Evolutionary conservation across 2,797 vertebrate species (phyloP).

Genomic region (Myripristis murdjan): DNA sequence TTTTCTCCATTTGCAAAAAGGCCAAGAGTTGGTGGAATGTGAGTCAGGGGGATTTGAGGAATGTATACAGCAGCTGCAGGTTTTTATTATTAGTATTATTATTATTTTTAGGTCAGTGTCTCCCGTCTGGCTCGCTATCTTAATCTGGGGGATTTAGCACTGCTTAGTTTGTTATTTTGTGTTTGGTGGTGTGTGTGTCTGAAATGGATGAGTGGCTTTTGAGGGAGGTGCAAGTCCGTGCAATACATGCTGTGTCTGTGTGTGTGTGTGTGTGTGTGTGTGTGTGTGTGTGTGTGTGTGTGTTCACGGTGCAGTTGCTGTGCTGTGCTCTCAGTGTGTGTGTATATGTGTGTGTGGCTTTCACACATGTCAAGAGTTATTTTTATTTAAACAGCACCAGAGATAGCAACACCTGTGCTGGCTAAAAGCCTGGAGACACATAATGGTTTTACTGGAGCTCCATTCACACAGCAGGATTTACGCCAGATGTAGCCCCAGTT

Average conservation of each 20-base stretch:
- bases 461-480: conserved; percentile 42
- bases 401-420: conserved; percentile 70
- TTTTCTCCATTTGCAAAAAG: conserved; percentile 67
- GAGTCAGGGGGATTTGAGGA: conserved; percentile 57
- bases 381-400: conserved; percentile 64
- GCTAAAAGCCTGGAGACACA: conserved; percentile 51
- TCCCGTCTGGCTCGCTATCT: conserved; percentile 54
- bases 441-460: conserved; percentile 46
- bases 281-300: conserved; percentile 30
- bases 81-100: neutral
- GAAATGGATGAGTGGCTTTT: conserved; percentile 4
- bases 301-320: too few species aligned
- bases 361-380: conserved; percentile 54
- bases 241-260: neutral
- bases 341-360: neutral
- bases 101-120: conserved; percentile 59
- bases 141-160: conserved; percentile 65
- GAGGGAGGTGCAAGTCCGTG: too few species aligned
- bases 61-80: conserved; percentile 63
- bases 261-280: conserved; percentile 6
- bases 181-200: neutral
- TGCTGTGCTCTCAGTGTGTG: conserved; percentile 6
- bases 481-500: conserved; percentile 61
- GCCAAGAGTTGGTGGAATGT: conserved; percentile 62
- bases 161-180: conserved; percentile 50